Evolutionary conservation across 92 coral and sea anemone genomes (phyloP).

Genomic region (Epizoanthus rinbou): DNA sequence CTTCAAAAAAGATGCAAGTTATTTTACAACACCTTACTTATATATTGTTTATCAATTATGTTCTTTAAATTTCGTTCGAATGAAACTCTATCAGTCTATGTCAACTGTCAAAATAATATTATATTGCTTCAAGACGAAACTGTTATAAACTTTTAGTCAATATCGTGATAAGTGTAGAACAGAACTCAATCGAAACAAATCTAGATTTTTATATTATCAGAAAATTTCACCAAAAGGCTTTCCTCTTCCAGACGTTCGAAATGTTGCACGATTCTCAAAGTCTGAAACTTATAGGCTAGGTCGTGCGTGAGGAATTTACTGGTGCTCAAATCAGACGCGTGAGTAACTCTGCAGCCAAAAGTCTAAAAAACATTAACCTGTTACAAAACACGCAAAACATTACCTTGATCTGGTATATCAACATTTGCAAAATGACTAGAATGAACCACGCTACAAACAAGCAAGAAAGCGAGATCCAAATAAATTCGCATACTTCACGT

Average conservation of each 20-base stretch:
- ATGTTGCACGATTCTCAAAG: too few species aligned
- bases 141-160: too few species aligned
- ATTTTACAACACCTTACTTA: too few species aligned
- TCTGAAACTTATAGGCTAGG: too few species aligned
- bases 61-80: too few species aligned
- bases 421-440: constrained; percentile 38
- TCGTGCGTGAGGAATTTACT: too few species aligned
- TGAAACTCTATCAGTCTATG: neutral
- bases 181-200: too few species aligned
- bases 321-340: neutral
- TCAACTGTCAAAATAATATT: neutral
- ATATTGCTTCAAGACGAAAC: neutral
- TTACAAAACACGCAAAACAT: neutral
- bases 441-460: neutral
- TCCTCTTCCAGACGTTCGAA: too few species aligned
- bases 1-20: too few species aligned
- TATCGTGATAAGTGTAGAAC: neutral
- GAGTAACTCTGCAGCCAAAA: neutral
- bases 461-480: neutral
- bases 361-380: neutral
- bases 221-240: too few species aligned
- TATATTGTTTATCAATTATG: too few species aligned
- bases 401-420: constrained; percentile 36
- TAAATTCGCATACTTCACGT: neutral
- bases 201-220: too few species aligned